These are phyloP conservation scores for Epizoanthus rinbou DNA, from an alignment of 92 coral and sea anemone species.

Conservation along the genomic window DNA sequence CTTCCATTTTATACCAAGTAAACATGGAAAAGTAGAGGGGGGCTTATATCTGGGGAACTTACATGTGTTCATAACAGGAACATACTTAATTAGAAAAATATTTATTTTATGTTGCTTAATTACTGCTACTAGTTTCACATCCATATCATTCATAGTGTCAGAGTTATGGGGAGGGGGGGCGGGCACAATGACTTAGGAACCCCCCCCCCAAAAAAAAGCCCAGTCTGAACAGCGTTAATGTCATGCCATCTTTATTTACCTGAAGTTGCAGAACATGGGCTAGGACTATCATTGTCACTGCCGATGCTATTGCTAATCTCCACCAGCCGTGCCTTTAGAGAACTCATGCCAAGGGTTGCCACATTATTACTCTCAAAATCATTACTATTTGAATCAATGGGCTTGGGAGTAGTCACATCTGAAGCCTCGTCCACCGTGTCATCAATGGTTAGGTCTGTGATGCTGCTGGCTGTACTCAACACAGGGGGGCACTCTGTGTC, in stretches of 20 bases:
- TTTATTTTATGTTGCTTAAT: too few species aligned
- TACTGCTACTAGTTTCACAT: too few species aligned
- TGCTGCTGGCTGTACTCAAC: constrained; percentile 74
- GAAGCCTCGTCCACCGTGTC: constrained; percentile 53
- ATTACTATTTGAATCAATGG: neutral
- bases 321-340: constrained; percentile 58
- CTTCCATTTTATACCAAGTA: too few species aligned
- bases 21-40: too few species aligned
- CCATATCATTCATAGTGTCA: too few species aligned
- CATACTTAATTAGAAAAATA: too few species aligned
- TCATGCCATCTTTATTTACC: constrained; percentile 52
- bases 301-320: constrained; percentile 61
- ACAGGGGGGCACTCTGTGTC: constrained; percentile 72
- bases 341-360: constrained; percentile 25
- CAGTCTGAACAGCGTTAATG: too few species aligned
- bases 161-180: too few species aligned
- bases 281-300: constrained; percentile 74
- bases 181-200: neutral
- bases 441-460: constrained; percentile 70
- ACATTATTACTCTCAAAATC: constrained; percentile 9
- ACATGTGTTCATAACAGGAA: too few species aligned
- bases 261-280: constrained; percentile 92
- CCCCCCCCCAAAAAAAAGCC: neutral
- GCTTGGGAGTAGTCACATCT: constrained; percentile 22
- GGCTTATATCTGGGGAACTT: neutral